A percentile compares a stretch with the other conserved stretches of the same genome.
phyloP scores from a whole-genome alignment of 2,888 invertebrate species.

The Athrips mouffetella region DNA sequence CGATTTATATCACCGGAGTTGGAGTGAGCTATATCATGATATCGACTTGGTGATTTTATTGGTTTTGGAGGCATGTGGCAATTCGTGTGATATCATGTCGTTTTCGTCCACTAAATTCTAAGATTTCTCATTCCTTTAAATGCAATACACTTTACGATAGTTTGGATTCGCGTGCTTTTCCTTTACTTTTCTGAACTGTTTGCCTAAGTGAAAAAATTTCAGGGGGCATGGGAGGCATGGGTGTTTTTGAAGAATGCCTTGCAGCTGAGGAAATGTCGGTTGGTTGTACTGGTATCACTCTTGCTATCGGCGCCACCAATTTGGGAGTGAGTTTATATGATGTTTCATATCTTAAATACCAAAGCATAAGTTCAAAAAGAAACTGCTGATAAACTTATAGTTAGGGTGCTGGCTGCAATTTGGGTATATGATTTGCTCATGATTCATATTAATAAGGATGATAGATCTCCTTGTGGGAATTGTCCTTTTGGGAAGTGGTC shows the following conservation, averaged over 20 bases:
- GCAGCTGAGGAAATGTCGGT: slow-evolving; percentile 85
- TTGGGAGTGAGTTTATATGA: slow-evolving; percentile 66
- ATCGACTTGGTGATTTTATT: not conserved
- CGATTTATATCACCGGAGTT: slow-evolving; percentile 89
- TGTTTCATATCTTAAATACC: too few species aligned
- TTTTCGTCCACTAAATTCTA: not conserved
- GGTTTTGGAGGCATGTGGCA: slow-evolving; percentile 12
- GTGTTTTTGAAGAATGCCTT: slow-evolving; percentile 81
- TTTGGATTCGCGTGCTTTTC: too few species aligned
- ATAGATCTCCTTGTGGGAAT: too few species aligned
- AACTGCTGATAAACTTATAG: too few species aligned
- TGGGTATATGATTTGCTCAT: too few species aligned
- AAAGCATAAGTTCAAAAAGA: too few species aligned
- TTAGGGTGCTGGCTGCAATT: too few species aligned
- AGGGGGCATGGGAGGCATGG: slow-evolving; percentile 67
- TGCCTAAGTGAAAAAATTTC: slow-evolving; percentile 32
- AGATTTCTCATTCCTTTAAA: too few species aligned
- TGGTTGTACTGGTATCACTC: slow-evolving; percentile 84
- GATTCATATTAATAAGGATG: too few species aligned
- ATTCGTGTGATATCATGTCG: not conserved
- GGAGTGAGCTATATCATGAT: slow-evolving; percentile 48
- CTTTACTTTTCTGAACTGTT: not conserved
- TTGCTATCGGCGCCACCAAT: slow-evolving; percentile 83
- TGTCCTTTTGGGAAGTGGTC: too few species aligned
- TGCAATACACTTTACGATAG: too few species aligned